Evolutionary conservation across 2,888 invertebrate species (phyloP).

Genomic region (Apantesis nais): DNA sequence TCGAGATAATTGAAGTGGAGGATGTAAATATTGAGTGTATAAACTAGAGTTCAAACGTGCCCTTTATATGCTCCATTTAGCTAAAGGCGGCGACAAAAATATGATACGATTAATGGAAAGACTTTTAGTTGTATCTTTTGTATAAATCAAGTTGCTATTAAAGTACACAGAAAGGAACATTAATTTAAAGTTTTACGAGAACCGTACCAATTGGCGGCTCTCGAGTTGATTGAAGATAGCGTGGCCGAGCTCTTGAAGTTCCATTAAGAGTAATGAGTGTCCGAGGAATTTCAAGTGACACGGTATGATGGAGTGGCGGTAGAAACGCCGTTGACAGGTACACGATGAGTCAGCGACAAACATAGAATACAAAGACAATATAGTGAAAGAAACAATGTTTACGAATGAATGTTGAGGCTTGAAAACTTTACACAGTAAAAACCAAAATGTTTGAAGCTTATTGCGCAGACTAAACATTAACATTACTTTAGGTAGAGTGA

Average conservation of each 20-base stretch:
- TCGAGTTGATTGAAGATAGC: slow-evolving; percentile 65
- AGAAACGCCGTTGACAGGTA: slow-evolving; percentile 77
- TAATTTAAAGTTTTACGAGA: slow-evolving; percentile 56
- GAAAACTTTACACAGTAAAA: slow-evolving; percentile 28
- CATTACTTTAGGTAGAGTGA: slow-evolving; percentile 36
- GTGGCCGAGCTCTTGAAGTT: slow-evolving; percentile 65
- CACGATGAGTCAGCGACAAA: slow-evolving; percentile 72
- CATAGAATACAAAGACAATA: slow-evolving; percentile 54
- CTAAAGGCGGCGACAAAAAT: slow-evolving; percentile 47
- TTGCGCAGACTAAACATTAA: slow-evolving; percentile 30
- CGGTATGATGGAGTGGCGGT: slow-evolving; percentile 73
- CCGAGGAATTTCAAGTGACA: slow-evolving; percentile 71
- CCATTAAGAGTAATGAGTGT: slow-evolving; percentile 78
- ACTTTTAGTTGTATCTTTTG: slow-evolving; percentile 55
- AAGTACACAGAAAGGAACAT: slow-evolving; percentile 40
- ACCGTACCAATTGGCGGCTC: slow-evolving; percentile 54
- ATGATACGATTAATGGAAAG: slow-evolving; percentile 54
- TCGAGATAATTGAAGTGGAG: slow-evolving; percentile 63
- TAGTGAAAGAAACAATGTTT: slow-evolving; percentile 48
- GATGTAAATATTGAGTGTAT: slow-evolving; percentile 44
- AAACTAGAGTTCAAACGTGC: slow-evolving; percentile 53
- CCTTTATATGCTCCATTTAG: slow-evolving; percentile 50
- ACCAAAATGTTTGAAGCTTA: slow-evolving; percentile 25
- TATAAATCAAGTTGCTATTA: slow-evolving; percentile 46
- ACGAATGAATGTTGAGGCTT: slow-evolving; percentile 29